Percentiles rank a stretch among this genome's conserved stretches.
Conservation (phyloP, 2,797 vertebrate genomes). For the Alcedo atthis region DNA sequence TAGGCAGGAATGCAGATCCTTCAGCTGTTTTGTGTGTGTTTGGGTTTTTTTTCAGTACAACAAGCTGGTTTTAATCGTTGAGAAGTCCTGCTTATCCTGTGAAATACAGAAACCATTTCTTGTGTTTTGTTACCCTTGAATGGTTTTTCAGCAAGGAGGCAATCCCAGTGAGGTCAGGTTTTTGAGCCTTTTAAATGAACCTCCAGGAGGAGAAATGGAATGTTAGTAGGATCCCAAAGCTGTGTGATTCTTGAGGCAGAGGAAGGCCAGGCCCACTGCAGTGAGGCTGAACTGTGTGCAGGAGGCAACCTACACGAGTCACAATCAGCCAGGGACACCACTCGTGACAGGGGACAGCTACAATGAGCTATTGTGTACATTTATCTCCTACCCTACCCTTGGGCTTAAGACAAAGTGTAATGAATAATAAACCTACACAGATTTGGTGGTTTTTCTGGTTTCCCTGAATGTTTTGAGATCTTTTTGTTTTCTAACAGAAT, state of each 20-base stretch:
- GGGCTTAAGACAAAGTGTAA: slow-evolving; percentile 4
- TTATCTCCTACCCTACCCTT: slow-evolving; percentile 33
- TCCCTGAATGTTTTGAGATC: neutral
- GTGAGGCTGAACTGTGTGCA: neutral
- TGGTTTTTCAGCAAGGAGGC: neutral
- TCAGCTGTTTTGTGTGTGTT: neutral
- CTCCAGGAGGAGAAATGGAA: neutral
- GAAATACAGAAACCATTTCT: neutral
- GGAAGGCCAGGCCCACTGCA: neutral
- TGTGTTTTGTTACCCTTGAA: neutral
- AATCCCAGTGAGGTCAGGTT: accelerated
- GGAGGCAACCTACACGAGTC: slow-evolving; percentile 37
- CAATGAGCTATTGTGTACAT: slow-evolving; percentile 10
- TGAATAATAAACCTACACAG: slow-evolving; percentile 52
- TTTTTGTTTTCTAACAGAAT: neutral
- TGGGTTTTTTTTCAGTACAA: neutral
- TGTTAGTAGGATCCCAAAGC: neutral
- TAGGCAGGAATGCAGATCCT: neutral
- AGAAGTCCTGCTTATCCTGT: neutral
- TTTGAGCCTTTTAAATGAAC: neutral
- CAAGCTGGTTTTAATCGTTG: neutral
- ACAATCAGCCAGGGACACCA: neutral
- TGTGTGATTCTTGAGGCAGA: neutral
- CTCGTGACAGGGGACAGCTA: slow-evolving; percentile 22
- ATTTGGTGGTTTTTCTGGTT: neutral